Evolutionary conservation across 2,113 vertebrate species (phyloP).

Genomic region (Sinocyclocheilus anophthalmus): DNA sequence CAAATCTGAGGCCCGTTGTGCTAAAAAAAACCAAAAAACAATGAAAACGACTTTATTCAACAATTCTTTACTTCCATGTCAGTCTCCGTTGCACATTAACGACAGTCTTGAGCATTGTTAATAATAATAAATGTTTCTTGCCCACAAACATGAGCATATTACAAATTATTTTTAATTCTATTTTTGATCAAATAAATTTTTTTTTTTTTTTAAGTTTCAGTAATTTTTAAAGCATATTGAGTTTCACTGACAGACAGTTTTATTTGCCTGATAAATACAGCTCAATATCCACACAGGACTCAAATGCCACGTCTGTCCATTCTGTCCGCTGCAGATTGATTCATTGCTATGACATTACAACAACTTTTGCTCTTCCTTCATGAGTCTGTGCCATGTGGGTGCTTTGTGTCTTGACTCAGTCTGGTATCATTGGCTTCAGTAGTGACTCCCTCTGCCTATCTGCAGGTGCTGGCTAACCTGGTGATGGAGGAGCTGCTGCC

Average conservation of each 20-base stretch:
- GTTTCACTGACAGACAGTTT: not conserved
- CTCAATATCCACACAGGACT: not conserved
- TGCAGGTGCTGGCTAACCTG: constrained; percentile 81
- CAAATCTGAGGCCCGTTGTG: too few species aligned
- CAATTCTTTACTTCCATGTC: too few species aligned
- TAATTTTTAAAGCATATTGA: not conserved
- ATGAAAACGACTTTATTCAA: too few species aligned
- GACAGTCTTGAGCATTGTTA: not conserved
- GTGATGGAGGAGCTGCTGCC: constrained; percentile 91
- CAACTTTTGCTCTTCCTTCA: not conserved
- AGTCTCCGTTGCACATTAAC: too few species aligned
- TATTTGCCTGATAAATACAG: not conserved
- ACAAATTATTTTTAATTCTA: not conserved
- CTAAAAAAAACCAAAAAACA: too few species aligned
- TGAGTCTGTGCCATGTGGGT: not conserved
- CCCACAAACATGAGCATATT: not conserved
- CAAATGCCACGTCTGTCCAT: not conserved
- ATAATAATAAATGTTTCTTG: not conserved
- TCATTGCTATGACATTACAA: not conserved
- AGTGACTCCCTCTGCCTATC: constrained; percentile 29
- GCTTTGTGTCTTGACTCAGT: constrained; percentile 29
- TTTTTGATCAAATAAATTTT: not conserved
- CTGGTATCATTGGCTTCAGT: not conserved
- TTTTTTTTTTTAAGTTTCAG: too few species aligned
- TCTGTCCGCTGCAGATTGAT: not conserved